Evolutionary conservation across 2,888 invertebrate species (phyloP).

Genomic region (Ctena decussata): DNA sequence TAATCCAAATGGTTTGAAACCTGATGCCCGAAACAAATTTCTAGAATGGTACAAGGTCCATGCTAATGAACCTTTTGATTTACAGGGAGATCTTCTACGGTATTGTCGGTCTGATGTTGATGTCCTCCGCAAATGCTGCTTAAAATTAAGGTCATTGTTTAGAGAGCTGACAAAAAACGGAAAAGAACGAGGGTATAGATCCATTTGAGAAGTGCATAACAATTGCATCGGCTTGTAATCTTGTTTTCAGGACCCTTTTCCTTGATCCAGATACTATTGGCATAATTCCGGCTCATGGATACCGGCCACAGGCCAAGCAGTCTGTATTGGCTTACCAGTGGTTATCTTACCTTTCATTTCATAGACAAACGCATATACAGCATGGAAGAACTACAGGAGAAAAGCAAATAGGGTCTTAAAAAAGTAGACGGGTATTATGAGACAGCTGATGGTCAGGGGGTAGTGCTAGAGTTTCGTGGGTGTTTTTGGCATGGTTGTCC

Average conservation of each 20-base stretch:
- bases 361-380: conserved; percentile 3
- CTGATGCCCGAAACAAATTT: conserved; percentile 17
- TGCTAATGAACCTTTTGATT: conserved; percentile 28
- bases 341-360: neutral
- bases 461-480: conserved; percentile 4
- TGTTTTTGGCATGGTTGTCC: conserved; percentile 9
- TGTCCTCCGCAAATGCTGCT: conserved; percentile 31
- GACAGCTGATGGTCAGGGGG: neutral
- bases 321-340: conserved; percentile 15
- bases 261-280: neutral
- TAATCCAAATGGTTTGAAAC: neutral
- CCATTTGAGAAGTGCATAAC: neutral
- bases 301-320: neutral
- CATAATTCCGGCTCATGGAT: neutral
- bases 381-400: conserved; percentile 19
- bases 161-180: neutral
- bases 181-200: neutral
- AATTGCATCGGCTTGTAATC: neutral
- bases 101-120: conserved; percentile 58
- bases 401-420: conserved; percentile 15
- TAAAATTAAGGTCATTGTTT: conserved; percentile 32
- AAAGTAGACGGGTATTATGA: conserved; percentile 5
- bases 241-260: too few species aligned
- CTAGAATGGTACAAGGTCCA: neutral
- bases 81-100: conserved; percentile 43